phyloP scores from a whole-genome alignment of 2,797 vertebrate species.

The Poecile montanus region DNA sequence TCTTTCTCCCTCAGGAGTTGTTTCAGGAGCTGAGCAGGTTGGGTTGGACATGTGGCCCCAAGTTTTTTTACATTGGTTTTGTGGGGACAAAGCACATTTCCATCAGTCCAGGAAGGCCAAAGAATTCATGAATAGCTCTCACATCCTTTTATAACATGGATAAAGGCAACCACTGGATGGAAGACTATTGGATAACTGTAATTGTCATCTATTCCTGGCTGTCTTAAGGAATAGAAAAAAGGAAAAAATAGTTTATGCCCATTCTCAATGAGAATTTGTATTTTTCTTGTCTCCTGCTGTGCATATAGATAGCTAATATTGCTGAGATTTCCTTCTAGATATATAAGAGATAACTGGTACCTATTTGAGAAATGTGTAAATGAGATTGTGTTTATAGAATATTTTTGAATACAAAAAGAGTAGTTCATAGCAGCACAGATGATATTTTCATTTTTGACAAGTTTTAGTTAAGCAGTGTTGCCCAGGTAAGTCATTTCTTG shows the following conservation, averaged over 20 bases:
- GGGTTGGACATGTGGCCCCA: neutral
- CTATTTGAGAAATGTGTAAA: neutral
- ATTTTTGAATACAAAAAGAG: neutral
- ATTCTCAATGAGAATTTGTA: neutral
- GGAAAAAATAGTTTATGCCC: neutral
- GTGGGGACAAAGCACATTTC: neutral
- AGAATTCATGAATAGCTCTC: neutral
- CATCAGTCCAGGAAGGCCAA: neutral
- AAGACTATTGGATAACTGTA: neutral
- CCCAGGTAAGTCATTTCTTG: neutral
- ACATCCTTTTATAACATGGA: too few species aligned
- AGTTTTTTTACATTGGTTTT: neutral
- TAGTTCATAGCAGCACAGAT: neutral
- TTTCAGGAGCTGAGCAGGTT: neutral
- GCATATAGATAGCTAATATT: neutral
- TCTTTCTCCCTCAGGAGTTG: neutral
- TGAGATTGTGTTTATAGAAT: neutral
- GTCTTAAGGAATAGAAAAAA: neutral
- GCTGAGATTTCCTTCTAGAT: neutral
- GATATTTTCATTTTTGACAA: neutral
- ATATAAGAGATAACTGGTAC: neutral
- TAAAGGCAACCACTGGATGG: neutral
- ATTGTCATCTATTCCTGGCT: neutral
- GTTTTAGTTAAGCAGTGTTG: neutral
- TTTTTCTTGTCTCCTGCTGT: neutral